These are phyloP conservation scores for Garra rufa DNA, from an alignment of 2,113 vertebrate genomes.

Conservation along the genomic window DNA sequence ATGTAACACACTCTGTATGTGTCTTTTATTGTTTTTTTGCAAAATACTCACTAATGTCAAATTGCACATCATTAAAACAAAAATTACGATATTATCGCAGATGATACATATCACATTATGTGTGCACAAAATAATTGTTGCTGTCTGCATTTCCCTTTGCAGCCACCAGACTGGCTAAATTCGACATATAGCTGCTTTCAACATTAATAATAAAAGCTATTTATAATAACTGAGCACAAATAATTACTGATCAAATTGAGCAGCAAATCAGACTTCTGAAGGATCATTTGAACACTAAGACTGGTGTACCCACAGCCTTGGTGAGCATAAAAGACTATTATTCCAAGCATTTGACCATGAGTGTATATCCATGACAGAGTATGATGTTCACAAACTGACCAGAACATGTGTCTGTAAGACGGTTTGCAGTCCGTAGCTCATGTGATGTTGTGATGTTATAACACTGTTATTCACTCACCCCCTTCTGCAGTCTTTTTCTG, in stretches of 20 bases:
- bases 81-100: no score
- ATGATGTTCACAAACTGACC: not conserved
- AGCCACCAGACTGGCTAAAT: no score
- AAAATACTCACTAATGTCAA: no score
- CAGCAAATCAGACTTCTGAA: not conserved
- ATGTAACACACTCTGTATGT: no score
- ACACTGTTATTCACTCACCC: constrained; percentile 75
- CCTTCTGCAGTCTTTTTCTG: constrained; percentile 95
- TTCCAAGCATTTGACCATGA: not conserved
- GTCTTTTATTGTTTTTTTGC: no score
- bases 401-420: not conserved
- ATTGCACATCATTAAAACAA: no score
- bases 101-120: no score
- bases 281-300: not conserved
- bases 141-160: no score
- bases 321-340: not conserved
- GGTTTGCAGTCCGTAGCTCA: not conserved
- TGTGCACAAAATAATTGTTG: no score
- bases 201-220: not conserved
- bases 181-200: no score
- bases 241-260: not conserved
- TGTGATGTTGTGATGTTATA: constrained; percentile 3
- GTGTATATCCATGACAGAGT: not conserved
- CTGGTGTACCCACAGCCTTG: not conserved
- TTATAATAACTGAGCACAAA: not conserved